Evolutionary conservation across 2,888 invertebrate genomes (phyloP), one percentile per base, ranked within the genome.

Genomic region (Acleris emargana): DNA sequence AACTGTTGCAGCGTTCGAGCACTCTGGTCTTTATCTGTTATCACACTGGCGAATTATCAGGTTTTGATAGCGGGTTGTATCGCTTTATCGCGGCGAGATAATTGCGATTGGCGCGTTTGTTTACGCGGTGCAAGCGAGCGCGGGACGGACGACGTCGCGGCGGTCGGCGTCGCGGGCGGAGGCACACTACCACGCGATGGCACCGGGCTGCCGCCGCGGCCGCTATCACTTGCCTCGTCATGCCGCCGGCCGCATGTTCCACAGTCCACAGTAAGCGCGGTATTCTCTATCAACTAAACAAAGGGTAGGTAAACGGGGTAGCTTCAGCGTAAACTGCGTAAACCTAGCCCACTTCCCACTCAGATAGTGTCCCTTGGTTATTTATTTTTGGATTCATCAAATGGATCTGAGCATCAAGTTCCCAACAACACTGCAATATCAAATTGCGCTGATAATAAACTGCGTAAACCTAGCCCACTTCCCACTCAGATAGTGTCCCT

Each of bases 11-110:
- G 82, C 84, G 87, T 87, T 45, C 82, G 84, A 82, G 85, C 88
- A 89, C 88, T 87, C 77, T 64, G 76, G 71, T 79, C 79, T 80
- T 90, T 91, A 91, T 91, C 91, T 79, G 82, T 86, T 89, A 91
- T 92, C 91, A 87, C 87, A 85, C 83, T 85, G 79, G 78, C 75
- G 77, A 83, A 76, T 86, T 90, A 89, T 90, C 90, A 82, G 79
- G 74, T 76, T 75, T 79, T 83, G 88, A 91, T 91, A 91, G 81
- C 80, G 80, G 79, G 80, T 77, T 80, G 77, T 81, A 83, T 83
- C 79, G 82, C 81, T 83, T 88, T 91, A 91, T 91, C 91, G 82
- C 81, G 78, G 75, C 69, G 80, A 89, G 89, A 91, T 91, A 88
- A 87, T 86, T 84, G 77, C 74, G 75, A 73, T 82, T 38, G 70